Evolutionary conservation across 2,888 invertebrate genomes (phyloP), one percentile per base, ranked within the genome.

Genomic region (Pachymerium ferrugineum): DNA sequence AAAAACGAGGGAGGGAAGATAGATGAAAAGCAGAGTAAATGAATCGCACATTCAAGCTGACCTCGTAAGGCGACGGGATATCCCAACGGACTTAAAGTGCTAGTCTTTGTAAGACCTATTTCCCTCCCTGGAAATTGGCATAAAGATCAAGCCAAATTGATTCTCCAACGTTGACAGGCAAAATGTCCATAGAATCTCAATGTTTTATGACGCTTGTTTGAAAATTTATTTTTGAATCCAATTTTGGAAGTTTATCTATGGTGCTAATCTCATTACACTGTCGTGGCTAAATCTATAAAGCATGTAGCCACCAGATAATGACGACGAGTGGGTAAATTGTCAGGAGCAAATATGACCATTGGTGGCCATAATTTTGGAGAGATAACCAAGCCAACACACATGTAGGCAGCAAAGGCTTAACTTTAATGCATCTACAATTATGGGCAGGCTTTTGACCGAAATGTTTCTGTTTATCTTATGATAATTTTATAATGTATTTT

Each of bases 301-400:
- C 47, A 47, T 47, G 47, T 47, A 47, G 19, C 22, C 47, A 47
- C 6, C 47, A 47, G 47, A 47, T 47, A 47, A 47, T 47, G 47
- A 47, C 47, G 47, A 47, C 47, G 47, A 47, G 47, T 47, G 47
- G 47, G 47, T n/a, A 47, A 47, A 47, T 47, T 47, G 47, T 47
- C 47, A 47, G 47, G 19, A 16, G 47, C 47, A 47, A 47, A 47
- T 47, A 47, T 47, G 47, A 47, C 47, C 47, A 47, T 47, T 47
- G 47, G 47, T 47, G 47, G 47, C 47, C 16, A 47, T 47, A 47
- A 47, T 47, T 47, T 47, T 8, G 22, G 14, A 14, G 47, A 47
- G 47, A 47, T 47, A 47, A 47, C 47, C 47, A 16, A 47, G n/a
- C n/a, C n/a, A n/a, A n/a, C n/a, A n/a, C n/a, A 47, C 16, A 16